Percentiles rank a stretch among this genome's conserved stretches.
These are phyloP conservation scores for Morpho deidamia DNA, from an alignment of 2,888 invertebrate species.

Conservation along the genomic window DNA sequence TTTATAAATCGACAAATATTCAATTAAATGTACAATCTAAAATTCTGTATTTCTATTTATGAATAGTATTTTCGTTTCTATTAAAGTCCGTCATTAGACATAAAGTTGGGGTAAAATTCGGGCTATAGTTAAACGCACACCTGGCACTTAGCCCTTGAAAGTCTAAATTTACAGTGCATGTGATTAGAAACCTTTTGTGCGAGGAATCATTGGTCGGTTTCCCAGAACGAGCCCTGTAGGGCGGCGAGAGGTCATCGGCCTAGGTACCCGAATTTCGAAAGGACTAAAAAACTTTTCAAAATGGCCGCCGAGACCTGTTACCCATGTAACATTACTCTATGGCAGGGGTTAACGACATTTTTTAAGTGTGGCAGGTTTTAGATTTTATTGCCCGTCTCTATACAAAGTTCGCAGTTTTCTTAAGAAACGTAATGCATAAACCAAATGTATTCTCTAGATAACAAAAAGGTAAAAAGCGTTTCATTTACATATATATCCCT, in stretches of 20 bases:
- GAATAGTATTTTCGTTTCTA: not conserved
- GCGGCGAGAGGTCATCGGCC: slow-evolving; percentile 66
- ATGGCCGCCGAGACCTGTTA: slow-evolving; percentile 71
- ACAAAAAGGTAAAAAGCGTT: no score
- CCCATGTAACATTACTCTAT: slow-evolving; percentile 77
- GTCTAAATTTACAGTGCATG: slow-evolving; percentile 18
- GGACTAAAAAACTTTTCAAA: slow-evolving; percentile 73
- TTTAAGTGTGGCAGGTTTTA: slow-evolving; percentile 7
- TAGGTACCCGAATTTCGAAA: slow-evolving; percentile 76
- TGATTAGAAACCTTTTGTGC: slow-evolving; percentile 31
- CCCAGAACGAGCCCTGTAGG: slow-evolving; percentile 31
- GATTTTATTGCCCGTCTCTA: not conserved
- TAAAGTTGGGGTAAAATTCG: slow-evolving; percentile 16
- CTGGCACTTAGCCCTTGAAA: slow-evolving; percentile 26
- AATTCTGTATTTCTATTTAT: not conserved
- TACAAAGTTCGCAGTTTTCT: no score
- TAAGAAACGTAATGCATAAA: no score
- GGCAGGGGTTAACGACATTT: slow-evolving; percentile 58
- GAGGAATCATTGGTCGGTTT: slow-evolving; percentile 26
- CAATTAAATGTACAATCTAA: not conserved
- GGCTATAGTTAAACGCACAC: slow-evolving; percentile 18
- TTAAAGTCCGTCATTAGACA: not conserved
- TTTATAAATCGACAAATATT: no score
- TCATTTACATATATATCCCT: no score
- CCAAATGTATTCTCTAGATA: no score